Evolutionary conservation across 2,113 vertebrate genomes (phyloP).

Genomic region (Gila orcuttii): DNA sequence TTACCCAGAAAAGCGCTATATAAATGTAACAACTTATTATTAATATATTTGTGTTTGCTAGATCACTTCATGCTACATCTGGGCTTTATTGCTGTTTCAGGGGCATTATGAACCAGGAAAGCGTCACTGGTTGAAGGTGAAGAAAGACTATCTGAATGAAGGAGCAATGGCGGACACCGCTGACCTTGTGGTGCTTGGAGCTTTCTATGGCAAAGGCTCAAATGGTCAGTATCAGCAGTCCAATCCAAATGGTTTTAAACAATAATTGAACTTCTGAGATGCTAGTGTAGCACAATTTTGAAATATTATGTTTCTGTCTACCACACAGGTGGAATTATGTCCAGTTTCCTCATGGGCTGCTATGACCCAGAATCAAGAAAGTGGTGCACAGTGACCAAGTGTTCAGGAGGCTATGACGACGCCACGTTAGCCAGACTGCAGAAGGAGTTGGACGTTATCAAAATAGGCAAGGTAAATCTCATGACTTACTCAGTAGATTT

Average conservation of each 20-base stretch:
- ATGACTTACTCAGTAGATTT: background rate
- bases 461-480: slow-evolving; percentile 93
- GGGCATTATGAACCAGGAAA: slow-evolving; percentile 93
- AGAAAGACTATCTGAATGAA: slow-evolving; percentile 97
- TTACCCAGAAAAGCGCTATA: too few relatives aligned
- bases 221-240: slow-evolving; percentile 79
- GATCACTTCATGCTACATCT: background rate
- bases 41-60: background rate
- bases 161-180: slow-evolving; percentile 97
- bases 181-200: slow-evolving; percentile 95
- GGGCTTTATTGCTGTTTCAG: slow-evolving; percentile 66
- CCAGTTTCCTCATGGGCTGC: slow-evolving; percentile 98
- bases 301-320: background rate
- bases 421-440: slow-evolving; percentile 90
- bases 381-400: slow-evolving; percentile 99
- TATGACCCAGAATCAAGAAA: slow-evolving; percentile 88
- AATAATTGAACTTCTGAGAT: background rate
- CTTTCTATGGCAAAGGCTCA: slow-evolving; percentile 95
- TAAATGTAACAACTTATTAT: too few relatives aligned
- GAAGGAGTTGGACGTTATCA: slow-evolving; percentile 94
- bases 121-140: slow-evolving; percentile 97
- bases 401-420: slow-evolving; percentile 91
- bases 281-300: background rate
- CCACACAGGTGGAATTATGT: slow-evolving; percentile 94
- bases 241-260: background rate